These are phyloP conservation scores for Callosobruchus maculatus DNA, from an alignment of 2,888 invertebrate genomes.

Conservation along the genomic window DNA sequence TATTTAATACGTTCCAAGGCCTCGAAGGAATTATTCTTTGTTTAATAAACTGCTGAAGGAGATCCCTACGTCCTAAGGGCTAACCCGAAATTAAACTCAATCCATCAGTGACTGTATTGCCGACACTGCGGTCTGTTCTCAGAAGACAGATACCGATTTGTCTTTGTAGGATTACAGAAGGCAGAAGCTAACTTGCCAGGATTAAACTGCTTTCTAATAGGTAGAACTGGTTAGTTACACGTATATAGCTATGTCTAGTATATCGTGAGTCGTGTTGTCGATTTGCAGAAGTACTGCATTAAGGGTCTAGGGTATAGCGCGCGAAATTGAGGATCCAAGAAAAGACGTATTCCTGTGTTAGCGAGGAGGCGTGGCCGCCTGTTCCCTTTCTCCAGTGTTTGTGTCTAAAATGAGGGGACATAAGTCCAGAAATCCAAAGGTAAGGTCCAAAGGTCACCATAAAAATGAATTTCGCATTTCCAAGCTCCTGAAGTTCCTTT, in stretches of 20 bases:
- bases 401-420: too few relatives aligned
- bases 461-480: too few relatives aligned
- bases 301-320: too few relatives aligned
- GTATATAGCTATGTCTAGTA: not conserved
- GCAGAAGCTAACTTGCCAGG: not conserved
- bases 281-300: not conserved
- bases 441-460: too few relatives aligned
- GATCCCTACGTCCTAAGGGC: not conserved
- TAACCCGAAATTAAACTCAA: conserved; percentile 30
- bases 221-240: not conserved
- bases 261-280: not conserved
- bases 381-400: too few relatives aligned
- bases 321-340: too few relatives aligned
- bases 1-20: not conserved
- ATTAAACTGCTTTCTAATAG: not conserved
- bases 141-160: not conserved
- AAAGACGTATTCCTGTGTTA: too few relatives aligned
- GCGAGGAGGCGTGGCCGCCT: too few relatives aligned
- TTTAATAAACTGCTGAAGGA: not conserved
- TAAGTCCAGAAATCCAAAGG: too few relatives aligned
- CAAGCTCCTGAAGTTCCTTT: too few relatives aligned
- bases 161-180: not conserved
- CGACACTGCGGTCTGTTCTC: not conserved
- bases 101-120: conserved; percentile 22
- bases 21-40: not conserved